Base-by-base conservation (phyloP, 2,113 vertebrate genomes). In the Syrrhaptes paradoxus region DNA sequence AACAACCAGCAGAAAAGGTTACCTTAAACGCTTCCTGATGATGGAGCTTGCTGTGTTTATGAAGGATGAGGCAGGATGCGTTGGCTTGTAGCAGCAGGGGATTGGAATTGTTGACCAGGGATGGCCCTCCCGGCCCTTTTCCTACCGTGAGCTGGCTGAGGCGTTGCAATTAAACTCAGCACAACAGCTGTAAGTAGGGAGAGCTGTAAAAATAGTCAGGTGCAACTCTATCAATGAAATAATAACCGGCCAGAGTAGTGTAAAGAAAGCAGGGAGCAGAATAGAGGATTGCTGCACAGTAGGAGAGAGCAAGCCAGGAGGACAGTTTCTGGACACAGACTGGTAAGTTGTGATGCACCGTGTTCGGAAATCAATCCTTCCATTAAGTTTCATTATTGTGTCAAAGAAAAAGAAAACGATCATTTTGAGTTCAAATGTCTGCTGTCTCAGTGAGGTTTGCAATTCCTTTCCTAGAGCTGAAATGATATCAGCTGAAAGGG, bases 351-450 rank as follows among this genome's bases (percentile, higher is more conserved):
- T 92, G 57, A 91, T 85, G 61, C 48, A 78, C 65, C 96, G 74
- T 93, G 32, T 75, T 90, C 17, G 13, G 63, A 92, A 96, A 89
- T 91, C 85, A 94, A 85, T 89, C 29, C 25, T 92, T 94, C 73
- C 49, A 54, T 77, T 52, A 96, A 87, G 43, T 61, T 78, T 77
- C 93, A 58, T 87, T 90, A 18, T 89, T 86, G 20, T 73, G 24
- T 71, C 43, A 55, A 80, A 95, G 26, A 65, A 66, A 77, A 89
- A 87, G 29, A 57, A 71, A 82, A 92, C 82, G 17, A 91, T 54
- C 10, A 38, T 88, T 91, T 66, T 81, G 51, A 93, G 68, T 94
- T 96, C 93, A 95, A 73, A 77, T 67, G 26, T 63, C 89, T 87
- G 59, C 92, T 36, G 5, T 95, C 68, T 84, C 72, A 84, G 45